Conservation (phyloP, 2,113 vertebrate genomes). For the Bambusicola thoracicus region DNA sequence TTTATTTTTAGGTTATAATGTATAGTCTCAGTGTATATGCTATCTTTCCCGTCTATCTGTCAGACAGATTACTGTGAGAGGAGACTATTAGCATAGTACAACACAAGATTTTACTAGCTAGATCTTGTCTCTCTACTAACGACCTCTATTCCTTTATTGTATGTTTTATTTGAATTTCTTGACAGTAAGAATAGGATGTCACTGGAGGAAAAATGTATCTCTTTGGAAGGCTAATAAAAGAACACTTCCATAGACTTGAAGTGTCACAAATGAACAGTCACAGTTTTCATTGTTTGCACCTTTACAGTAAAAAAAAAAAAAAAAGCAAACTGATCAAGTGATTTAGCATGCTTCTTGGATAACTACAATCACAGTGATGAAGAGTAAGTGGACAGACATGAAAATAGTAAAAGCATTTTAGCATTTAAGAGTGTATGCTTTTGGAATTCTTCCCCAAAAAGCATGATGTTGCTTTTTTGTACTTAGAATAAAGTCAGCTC, state of each 20-base stretch:
- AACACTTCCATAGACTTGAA: not conserved
- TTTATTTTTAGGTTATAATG: not conserved
- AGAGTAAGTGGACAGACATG: not conserved
- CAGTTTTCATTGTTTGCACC: not conserved
- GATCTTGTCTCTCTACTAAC: not conserved
- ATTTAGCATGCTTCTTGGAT: not conserved
- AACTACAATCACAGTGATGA: not conserved
- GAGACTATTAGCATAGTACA: not conserved
- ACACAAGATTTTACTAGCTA: not conserved
- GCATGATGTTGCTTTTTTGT: not conserved
- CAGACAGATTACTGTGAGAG: constrained; percentile 23
- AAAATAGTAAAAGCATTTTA: not conserved
- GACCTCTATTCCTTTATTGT: not conserved
- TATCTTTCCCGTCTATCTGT: not conserved
- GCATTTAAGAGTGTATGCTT: not conserved
- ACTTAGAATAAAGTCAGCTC: not conserved
- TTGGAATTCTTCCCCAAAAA: not conserved
- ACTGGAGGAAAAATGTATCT: not conserved
- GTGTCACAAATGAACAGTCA: not conserved
- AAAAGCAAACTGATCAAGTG: not conserved
- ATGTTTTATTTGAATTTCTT: not conserved
- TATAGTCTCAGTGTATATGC: not conserved
- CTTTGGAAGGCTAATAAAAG: constrained; percentile 3
- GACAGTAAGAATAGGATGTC: not conserved
- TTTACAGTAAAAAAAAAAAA: not conserved